phyloP scores from a whole-genome alignment of 2,797 vertebrate species.

The Alca torda region DNA sequence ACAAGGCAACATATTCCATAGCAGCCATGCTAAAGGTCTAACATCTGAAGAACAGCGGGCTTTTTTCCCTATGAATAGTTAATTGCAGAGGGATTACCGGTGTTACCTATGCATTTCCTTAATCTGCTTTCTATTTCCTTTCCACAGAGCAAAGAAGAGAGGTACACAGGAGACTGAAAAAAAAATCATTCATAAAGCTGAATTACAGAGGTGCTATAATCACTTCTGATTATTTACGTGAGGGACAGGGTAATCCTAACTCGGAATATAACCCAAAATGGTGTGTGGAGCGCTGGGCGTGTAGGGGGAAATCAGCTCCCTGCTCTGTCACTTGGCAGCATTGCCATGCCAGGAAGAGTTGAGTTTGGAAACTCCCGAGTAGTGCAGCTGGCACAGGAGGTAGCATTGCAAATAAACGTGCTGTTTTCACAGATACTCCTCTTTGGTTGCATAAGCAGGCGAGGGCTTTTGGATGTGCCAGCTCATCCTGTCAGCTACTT shows the following conservation, averaged over 20 bases:
- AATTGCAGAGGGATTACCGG: not conserved
- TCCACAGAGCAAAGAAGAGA: not conserved
- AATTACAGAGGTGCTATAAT: not conserved
- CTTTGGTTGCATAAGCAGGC: not conserved
- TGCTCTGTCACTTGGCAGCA: not conserved
- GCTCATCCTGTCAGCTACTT: not conserved
- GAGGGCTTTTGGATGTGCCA: not conserved
- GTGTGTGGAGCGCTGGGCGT: accelerated
- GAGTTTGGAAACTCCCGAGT: not conserved
- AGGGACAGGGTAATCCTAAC: not conserved
- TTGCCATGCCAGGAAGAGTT: not conserved
- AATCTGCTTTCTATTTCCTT: not conserved
- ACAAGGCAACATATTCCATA: not conserved
- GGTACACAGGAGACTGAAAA: not conserved
- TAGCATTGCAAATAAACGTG: not conserved
- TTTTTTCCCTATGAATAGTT: not conserved
- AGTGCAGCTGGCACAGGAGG: not conserved
- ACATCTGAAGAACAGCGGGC: not conserved
- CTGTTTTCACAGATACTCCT: not conserved
- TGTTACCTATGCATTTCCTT: not conserved
- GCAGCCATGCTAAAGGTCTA: not conserved
- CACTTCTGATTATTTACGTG: not conserved
- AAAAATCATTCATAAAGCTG: not conserved
- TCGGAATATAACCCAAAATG: not conserved
- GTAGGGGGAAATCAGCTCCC: not conserved